Evolutionary conservation across 2,888 invertebrate species (phyloP), one percentile per base, ranked within the genome.

Genomic region (Craniophora ligustri): DNA sequence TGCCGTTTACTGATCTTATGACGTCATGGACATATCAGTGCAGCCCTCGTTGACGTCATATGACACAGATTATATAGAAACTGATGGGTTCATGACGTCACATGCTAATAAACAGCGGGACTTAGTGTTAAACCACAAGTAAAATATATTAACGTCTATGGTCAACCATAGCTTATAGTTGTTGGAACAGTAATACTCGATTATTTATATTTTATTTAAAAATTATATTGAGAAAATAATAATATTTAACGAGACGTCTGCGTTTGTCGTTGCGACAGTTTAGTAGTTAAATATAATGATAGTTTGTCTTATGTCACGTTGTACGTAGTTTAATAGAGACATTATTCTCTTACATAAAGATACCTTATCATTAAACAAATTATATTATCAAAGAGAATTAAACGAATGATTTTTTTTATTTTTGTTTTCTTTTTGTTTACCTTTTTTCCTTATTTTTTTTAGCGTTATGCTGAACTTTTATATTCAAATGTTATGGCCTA

Each of bases 171-270:
- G 89, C 79, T 75, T 79, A 69, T 81, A 82, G 85, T 90, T 91
- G 91, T 91, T 91, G 89, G 86, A 90, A 91, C 90, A 82, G 83
- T 89, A 92, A 92, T 92, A 92, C 92, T 92, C 92, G 89, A 89
- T 90, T 91, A 89, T 92, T 92, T 92, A 91, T 91, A 88, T 91
- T 90, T 91, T 90, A 89, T 91, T 91, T 91, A 84, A 89, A 64
- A 83, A 78, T 82, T 89, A 87, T 89, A 85, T 83, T 84, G 78
- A 67, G 50, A 84, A 82, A 82, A 81, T 84, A 81, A 86, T 35
- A 86, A 86, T 88, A 88, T 86, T 81, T 77, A 81, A 76, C 64
- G 71, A 73, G 64, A 67, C 80, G 77, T 84, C 77, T 88, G 86
- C 76, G 78, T 85, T 88, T 85, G 89, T 91, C 88, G 91, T 83